Evolutionary conservation across 2,797 vertebrate species (phyloP).

Genomic region (Eulemur coronatus): DNA sequence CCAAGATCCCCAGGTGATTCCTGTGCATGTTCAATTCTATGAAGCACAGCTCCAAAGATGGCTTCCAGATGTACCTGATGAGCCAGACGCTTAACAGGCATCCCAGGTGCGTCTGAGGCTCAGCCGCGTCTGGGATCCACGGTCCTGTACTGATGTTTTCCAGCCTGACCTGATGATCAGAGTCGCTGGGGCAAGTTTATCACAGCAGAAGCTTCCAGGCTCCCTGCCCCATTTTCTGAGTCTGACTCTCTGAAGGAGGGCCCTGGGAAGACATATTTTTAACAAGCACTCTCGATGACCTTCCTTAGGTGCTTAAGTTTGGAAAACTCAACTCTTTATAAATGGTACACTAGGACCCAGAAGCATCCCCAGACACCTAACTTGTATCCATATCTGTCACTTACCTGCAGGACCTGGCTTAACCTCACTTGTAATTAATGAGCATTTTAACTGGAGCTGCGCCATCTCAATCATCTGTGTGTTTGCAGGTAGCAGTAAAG

Average conservation of each 20-base stretch:
- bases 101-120: not conserved
- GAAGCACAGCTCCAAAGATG: rapidly evolving
- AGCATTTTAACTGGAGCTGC: slow-evolving; percentile 6
- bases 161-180: not conserved
- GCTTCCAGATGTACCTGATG: not conserved
- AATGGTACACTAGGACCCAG: not conserved
- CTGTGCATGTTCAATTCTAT: rapidly evolving
- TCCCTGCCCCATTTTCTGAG: not conserved
- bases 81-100: rapidly evolving
- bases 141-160: rapidly evolving
- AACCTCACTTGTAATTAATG: not conserved
- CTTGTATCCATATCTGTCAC: slow-evolving; percentile 2
- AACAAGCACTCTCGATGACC: not conserved
- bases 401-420: not conserved
- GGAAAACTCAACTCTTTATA: not conserved
- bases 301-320: not conserved
- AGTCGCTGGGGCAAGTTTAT: not conserved
- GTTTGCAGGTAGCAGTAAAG: not conserved
- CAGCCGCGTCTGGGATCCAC: not conserved
- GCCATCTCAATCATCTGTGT: not conserved
- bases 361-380: not conserved
- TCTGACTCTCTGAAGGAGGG: not conserved
- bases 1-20: not conserved
- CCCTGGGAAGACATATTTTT: not conserved
- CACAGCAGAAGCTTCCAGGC: not conserved